These are phyloP conservation scores for Gymnosoma rotundatum DNA, from an alignment of 2,888 invertebrate species.

Conservation along the genomic window DNA sequence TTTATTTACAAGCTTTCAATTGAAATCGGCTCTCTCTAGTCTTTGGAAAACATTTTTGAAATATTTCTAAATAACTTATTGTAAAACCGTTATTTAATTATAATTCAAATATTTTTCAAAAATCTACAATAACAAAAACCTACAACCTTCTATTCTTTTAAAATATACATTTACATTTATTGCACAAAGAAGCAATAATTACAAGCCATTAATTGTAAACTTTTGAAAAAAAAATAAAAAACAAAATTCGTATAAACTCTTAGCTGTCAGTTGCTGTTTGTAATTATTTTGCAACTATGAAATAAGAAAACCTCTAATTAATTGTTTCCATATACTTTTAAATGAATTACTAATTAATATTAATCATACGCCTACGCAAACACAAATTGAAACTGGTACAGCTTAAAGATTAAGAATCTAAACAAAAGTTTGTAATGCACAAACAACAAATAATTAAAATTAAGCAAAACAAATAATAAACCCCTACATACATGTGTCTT, in stretches of 20 bases:
- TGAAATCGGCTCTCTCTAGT: too few species aligned
- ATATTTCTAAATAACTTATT: too few species aligned
- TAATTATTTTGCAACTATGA: neutral
- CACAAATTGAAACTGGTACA: constrained; percentile 2
- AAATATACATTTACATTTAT: neutral
- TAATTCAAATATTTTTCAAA: too few species aligned
- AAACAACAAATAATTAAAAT: constrained; percentile 30
- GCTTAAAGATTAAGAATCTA: neutral
- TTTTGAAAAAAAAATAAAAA: neutral
- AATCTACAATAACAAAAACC: too few species aligned
- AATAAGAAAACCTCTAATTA: constrained; percentile 23
- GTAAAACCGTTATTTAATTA: too few species aligned
- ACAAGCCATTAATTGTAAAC: neutral
- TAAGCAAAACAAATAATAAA: neutral
- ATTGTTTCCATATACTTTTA: constrained; percentile 11
- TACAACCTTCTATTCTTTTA: neutral
- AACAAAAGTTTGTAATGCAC: neutral
- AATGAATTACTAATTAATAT: constrained; percentile 42
- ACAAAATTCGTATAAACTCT: neutral
- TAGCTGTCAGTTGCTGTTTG: neutral
- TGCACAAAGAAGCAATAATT: neutral
- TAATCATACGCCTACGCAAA: constrained; percentile 46
- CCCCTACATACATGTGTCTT: constrained; percentile 27
- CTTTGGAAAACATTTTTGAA: too few species aligned
- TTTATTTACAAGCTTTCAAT: too few species aligned